A percentile compares a stretch with the other conserved stretches of the same genome.
Evolutionary conservation across 2,797 vertebrate genomes (phyloP).

Genomic region (Lagocephalus sceleratus): DNA sequence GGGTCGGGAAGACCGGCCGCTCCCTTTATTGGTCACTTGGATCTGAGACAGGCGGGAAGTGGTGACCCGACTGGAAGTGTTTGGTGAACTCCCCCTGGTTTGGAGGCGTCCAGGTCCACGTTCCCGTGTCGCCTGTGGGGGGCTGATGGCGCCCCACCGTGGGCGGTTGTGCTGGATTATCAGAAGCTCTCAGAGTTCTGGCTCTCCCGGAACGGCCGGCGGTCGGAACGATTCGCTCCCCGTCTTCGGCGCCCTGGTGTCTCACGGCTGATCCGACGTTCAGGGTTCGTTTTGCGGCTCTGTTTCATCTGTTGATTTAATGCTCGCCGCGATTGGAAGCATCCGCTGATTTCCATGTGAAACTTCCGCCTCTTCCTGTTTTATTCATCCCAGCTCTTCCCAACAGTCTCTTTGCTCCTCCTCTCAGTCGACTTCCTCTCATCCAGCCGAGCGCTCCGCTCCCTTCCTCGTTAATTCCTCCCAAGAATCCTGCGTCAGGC

Average conservation of each 20-base stretch:
- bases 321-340: not conserved
- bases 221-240: conserved; percentile 23
- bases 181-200: conserved; percentile 48
- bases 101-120: too few species aligned
- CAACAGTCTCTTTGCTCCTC: conserved; percentile 18
- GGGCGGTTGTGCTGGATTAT: conserved; percentile 36
- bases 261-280: conserved; percentile 14
- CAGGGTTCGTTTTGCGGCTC: conserved; percentile 7
- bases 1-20: too few species aligned
- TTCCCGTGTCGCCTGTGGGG: too few species aligned
- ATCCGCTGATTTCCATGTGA: conserved; percentile 31
- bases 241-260: conserved; percentile 25
- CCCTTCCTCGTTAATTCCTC: conserved; percentile 32
- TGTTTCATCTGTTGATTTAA: conserved; percentile 18
- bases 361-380: conserved; percentile 5
- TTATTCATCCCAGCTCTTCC: conserved; percentile 12
- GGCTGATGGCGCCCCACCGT: too few species aligned
- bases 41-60: too few species aligned
- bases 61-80: too few species aligned
- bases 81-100: too few species aligned
- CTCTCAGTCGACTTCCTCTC: conserved; percentile 5
- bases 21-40: too few species aligned
- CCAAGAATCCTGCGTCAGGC: conserved; percentile 22
- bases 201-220: conserved; percentile 35
- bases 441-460: conserved; percentile 19